Evolutionary conservation across 2,888 invertebrate genomes (phyloP), one percentile per base, ranked within the genome.

Genomic region (Mantis religiosa): DNA sequence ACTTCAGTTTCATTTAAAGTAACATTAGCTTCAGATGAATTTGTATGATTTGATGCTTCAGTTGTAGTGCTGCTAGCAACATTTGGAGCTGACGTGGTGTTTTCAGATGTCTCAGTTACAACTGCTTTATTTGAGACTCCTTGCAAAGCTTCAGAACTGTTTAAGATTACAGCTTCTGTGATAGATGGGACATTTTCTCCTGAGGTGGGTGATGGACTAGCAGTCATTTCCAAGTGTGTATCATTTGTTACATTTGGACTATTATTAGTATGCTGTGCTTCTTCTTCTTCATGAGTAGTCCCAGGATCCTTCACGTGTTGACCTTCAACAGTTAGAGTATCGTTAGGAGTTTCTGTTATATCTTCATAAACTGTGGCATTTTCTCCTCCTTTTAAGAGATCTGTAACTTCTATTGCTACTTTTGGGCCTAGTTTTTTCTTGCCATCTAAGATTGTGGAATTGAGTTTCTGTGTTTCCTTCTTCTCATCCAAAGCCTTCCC

Each of bases 261-360:
- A 15, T 54, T 14, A 54, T 20, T 54, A 54, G 9, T 41, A 34
- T 47, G 12, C 1, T 20, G 0, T 15, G 82, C 41, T 15, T 28
- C 83, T 41, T 89, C 88, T 25, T 86, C 85, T 27, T 88, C 88
- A 82, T 88, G 88, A 14, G 88, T 88, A 82, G 71, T 88, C 25
- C 34, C 34, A 28, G 25, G n/a, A 47, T 85, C 34, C 28, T 85
- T 34, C 9, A 88, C 88, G 83, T 88, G 30, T 3, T 85, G 85
- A 28, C 85, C 88, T 28, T 30, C 25, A 15, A 88, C 88, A 12
- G 20, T 47, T 8, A 84, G 82, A 25, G 54, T 85, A 9, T 85
- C 88, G 20, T 82, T 85, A 12, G 88, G 28, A n/a, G 28, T n/a
- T 34, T 85, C 85, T 30, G 85, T 88, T 27, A n/a, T 85, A 27